Base-by-base conservation (phyloP, 2,888 invertebrate species). In the Allolobophora icterica region DNA sequence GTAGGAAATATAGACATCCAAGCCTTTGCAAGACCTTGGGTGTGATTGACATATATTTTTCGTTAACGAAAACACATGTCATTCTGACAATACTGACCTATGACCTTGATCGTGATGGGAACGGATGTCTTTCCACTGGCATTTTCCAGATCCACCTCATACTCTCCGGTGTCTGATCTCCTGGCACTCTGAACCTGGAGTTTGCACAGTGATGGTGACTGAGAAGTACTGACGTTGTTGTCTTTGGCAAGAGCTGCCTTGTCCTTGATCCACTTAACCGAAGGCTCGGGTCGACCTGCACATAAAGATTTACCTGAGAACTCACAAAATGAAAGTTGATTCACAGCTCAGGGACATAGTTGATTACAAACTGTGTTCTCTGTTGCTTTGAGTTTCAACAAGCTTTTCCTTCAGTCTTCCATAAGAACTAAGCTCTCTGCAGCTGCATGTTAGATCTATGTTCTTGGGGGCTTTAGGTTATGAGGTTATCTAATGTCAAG, bases 61-160 rank as follows among this genome's bases (percentile, higher is more conserved):
- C 0, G 42, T 52, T 4, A n/a, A 71, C 3, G 8, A 30, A 6
- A n/a, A 71, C 17, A 30, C 17, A 71, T 34, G 30, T 40, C 6
- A 40, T 38, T 38, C 89, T 40, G 24, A 89, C 89, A 89, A 34
- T 42, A 45, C 33, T 21, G 92, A 95, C 95, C 95, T 87, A 95
- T 93, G 42, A 96, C 96, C 92, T 95, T 95, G 91, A 96, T 94
- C 90, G 95, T 96, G 92, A 96, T 95, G n/a, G 96, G 96, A 33
- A 96, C 95, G 89, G 94, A 94, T 83, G 95, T 95, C 42, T 95
- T 94, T 58, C 99, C 99, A 95, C 98, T 98, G 83, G 97, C 97
- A 95, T 99, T 99, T 35, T 97, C 97, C 91, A 99, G 96, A 95
- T 98, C 98, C 92, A 99, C 97, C 95, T 98, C 97, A 96, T 99